These are phyloP conservation scores for Nylanderia fulva DNA, from an alignment of 1,140 invertebrate genomes.

Conservation along the genomic window DNA sequence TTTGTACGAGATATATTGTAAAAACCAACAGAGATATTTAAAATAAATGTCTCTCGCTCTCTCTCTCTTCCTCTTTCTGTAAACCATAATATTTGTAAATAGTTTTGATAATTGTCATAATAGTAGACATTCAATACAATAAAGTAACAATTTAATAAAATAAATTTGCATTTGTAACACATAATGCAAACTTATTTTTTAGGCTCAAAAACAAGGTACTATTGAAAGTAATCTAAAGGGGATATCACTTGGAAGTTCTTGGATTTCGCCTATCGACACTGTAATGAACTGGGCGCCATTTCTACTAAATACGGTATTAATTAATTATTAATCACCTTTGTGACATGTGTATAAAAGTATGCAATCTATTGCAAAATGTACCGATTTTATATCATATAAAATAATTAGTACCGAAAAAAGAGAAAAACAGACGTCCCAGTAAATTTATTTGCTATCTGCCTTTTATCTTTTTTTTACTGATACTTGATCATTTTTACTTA, in stretches of 20 bases:
- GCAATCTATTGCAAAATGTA: neutral
- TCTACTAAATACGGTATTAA: conserved; percentile 88
- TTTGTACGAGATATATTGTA: too few species aligned
- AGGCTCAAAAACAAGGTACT: conserved; percentile 85
- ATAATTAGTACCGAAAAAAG: neutral
- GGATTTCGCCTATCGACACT: conserved; percentile 95
- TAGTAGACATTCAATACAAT: neutral
- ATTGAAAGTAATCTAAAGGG: conserved; percentile 91
- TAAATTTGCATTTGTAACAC: neutral
- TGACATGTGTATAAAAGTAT: neutral
- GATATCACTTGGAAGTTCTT: conserved; percentile 93
- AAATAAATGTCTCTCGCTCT: neutral
- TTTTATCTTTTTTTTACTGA: neutral
- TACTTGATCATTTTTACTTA: neutral
- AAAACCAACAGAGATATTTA: neutral
- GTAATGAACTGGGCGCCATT: conserved; percentile 93
- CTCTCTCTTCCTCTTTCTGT: too few species aligned
- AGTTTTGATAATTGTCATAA: neutral
- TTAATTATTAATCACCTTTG: neutral
- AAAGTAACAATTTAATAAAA: neutral
- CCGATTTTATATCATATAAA: neutral
- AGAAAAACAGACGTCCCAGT: neutral
- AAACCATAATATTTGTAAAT: neutral
- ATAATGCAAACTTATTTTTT: neutral
- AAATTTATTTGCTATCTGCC: neutral